These are phyloP conservation scores for Tragelaphus scriptus DNA, from an alignment of 2,113 vertebrate genomes.

Conservation along the genomic window DNA sequence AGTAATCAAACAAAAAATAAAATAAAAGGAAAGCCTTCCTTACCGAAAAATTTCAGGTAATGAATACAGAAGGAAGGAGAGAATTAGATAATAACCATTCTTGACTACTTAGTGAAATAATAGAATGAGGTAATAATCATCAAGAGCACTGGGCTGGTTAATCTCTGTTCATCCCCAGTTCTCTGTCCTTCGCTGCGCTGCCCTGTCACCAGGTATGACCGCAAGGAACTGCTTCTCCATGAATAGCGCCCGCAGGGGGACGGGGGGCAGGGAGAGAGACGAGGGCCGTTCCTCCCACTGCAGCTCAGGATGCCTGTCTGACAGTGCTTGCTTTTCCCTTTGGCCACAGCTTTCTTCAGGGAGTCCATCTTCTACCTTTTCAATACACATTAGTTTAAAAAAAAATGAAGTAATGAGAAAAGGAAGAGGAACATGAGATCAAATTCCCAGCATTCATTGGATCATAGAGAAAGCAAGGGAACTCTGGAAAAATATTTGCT, in stretches of 20 bases:
- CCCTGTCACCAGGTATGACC: neutral
- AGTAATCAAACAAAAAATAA: neutral
- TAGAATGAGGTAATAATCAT: neutral
- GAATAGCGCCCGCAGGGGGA: fast-evolving
- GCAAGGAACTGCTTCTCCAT: neutral
- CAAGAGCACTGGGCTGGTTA: neutral
- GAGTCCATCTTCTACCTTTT: neutral
- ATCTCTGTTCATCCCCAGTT: neutral
- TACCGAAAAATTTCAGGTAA: neutral
- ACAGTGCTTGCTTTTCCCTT: neutral
- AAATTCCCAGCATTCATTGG: neutral
- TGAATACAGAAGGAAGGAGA: neutral
- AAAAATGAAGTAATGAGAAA: neutral
- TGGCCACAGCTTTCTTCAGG: neutral
- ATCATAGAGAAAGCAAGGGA: neutral
- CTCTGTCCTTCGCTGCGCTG: neutral
- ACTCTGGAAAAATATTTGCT: neutral
- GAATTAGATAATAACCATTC: neutral
- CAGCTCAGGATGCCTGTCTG: neutral
- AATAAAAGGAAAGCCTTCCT: neutral
- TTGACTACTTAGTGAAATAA: neutral
- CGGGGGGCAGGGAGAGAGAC: neutral
- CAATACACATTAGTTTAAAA: neutral
- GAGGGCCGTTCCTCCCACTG: neutral
- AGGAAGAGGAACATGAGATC: neutral